Percentiles rank a stretch among this genome's conserved stretches.
phyloP scores from a whole-genome alignment of 2,888 invertebrate genomes.

The Dryadula phaetusa region DNA sequence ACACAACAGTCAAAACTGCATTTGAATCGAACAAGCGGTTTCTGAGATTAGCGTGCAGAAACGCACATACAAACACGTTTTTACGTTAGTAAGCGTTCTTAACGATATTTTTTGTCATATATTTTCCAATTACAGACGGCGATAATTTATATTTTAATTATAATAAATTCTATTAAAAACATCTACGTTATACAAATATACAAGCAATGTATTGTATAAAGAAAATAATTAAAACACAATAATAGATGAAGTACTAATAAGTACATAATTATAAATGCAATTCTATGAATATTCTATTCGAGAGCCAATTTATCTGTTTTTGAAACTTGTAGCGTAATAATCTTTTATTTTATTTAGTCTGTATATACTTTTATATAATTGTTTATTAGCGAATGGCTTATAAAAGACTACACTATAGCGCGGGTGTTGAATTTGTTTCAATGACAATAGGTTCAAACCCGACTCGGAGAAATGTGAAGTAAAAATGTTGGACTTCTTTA shows the following conservation, averaged over 20 bases:
- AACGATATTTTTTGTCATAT: too few species aligned
- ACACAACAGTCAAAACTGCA: too few species aligned
- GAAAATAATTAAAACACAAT: not conserved
- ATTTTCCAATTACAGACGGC: too few species aligned
- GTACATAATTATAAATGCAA: constrained; percentile 15
- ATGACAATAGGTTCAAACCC: too few species aligned
- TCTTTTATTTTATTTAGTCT: not conserved
- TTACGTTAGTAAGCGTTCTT: too few species aligned
- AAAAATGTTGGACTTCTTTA: too few species aligned
- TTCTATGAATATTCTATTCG: constrained; percentile 12
- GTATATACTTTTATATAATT: not conserved
- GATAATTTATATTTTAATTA: too few species aligned
- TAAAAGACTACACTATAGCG: not conserved
- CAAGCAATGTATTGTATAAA: not conserved
- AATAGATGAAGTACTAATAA: constrained; percentile 10
- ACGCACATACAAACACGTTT: too few species aligned
- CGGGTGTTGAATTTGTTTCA: not conserved
- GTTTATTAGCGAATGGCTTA: not conserved
- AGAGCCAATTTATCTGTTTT: constrained; percentile 15
- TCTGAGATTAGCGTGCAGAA: too few species aligned
- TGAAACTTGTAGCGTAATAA: not conserved
- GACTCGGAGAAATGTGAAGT: too few species aligned
- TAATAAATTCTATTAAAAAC: too few species aligned
- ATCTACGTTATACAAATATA: not conserved
- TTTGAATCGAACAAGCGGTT: too few species aligned